These are phyloP conservation scores for Palythoa grandiflora DNA, from an alignment of 92 coral and sea anemone genomes.

Conservation along the genomic window DNA sequence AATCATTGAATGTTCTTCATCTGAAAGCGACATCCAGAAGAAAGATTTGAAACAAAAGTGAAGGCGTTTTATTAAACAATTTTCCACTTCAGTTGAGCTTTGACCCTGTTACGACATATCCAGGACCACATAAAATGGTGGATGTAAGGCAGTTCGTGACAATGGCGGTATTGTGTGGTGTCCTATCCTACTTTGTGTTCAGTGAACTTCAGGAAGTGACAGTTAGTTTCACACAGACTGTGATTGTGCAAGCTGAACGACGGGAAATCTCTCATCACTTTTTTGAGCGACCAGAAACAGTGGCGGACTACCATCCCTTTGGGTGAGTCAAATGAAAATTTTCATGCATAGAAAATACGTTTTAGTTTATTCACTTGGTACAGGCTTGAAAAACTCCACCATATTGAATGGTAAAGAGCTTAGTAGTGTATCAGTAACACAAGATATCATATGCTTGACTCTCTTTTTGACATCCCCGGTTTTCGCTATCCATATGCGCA, in stretches of 20 bases:
- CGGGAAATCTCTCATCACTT: background rate
- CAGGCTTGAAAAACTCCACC: too few relatives aligned
- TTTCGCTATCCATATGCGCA: too few relatives aligned
- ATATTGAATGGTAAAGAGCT: too few relatives aligned
- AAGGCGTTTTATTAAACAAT: too few relatives aligned
- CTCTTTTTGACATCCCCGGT: too few relatives aligned
- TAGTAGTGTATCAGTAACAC: too few relatives aligned
- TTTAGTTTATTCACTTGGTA: too few relatives aligned
- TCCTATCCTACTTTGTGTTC: background rate
- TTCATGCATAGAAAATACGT: background rate
- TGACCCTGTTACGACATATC: background rate
- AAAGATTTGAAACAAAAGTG: too few relatives aligned
- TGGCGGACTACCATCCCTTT: background rate
- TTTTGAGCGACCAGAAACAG: background rate
- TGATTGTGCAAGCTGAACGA: constrained; percentile 8
- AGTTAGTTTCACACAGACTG: background rate
- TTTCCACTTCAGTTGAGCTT: background rate
- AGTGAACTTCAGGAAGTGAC: constrained; percentile 2
- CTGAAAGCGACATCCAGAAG: too few relatives aligned
- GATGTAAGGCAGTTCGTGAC: background rate
- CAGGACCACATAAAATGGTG: background rate
- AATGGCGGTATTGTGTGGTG: background rate
- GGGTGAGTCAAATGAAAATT: background rate
- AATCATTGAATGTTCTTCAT: too few relatives aligned
- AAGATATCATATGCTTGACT: too few relatives aligned